Evolutionary conservation across 2,888 invertebrate species (phyloP).

Genomic region (Atethmia centrago): DNA sequence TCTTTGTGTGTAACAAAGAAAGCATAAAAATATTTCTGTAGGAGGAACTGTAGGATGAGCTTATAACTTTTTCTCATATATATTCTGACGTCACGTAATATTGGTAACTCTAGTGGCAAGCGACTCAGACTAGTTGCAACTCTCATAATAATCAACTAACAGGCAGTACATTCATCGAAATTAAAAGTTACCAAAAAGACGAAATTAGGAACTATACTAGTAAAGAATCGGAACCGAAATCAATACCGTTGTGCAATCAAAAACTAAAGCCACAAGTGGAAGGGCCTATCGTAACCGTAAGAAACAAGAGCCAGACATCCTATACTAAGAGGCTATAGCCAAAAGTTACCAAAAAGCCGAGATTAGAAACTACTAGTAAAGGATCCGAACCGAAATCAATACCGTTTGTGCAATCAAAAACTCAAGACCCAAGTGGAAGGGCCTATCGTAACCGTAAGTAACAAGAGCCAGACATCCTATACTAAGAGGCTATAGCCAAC

Average conservation of each 20-base stretch:
- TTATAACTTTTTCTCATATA: background rate
- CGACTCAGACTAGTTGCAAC: background rate
- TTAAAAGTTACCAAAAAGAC: constrained; percentile 2
- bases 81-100: constrained; percentile 7
- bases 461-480: constrained; percentile 50
- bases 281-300: constrained; percentile 49
- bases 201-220: background rate
- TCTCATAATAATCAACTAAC: constrained; percentile 1
- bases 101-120: background rate
- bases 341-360: constrained; percentile 28
- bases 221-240: constrained; percentile 18
- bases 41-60: constrained; percentile 28
- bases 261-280: constrained; percentile 38
- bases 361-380: constrained; percentile 1
- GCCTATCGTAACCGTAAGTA: constrained; percentile 50
- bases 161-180: background rate
- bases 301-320: constrained; percentile 48
- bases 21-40: constrained; percentile 41
- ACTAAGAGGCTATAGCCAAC: constrained; percentile 62
- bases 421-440: constrained; percentile 38
- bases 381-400: constrained; percentile 28
- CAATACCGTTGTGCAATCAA: constrained; percentile 37
- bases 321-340: constrained; percentile 58
- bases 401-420: constrained; percentile 35
- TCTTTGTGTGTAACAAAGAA: constrained; percentile 33